Conservation (phyloP, 2,113 vertebrate species). For the Dromiciops gliroides region DNA sequence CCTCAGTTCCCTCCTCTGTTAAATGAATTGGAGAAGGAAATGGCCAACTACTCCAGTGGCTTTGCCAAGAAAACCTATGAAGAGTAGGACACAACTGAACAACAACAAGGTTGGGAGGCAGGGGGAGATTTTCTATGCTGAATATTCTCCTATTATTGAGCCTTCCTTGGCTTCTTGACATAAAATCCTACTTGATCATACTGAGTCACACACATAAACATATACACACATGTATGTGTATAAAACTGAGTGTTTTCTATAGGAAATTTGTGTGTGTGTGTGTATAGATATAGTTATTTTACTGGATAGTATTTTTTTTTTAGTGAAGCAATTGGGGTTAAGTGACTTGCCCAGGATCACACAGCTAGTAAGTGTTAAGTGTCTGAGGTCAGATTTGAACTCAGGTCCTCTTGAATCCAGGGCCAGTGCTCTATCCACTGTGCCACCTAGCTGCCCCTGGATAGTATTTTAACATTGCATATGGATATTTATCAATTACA, state of each 20-base stretch:
- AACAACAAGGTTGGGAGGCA: not conserved
- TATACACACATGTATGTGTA: not conserved
- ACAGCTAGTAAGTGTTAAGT: too few species aligned
- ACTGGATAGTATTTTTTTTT: not conserved
- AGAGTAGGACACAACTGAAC: not conserved
- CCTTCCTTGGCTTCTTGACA: not conserved
- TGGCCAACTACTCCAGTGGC: not conserved
- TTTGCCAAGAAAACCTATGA: not conserved
- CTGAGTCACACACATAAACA: not conserved
- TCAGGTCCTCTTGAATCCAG: too few species aligned
- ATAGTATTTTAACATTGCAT: not conserved
- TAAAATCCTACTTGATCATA: not conserved
- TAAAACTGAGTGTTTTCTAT: not conserved
- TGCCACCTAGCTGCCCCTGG: too few species aligned
- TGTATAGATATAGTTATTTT: not conserved
- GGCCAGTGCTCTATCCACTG: too few species aligned
- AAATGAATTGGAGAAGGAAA: not conserved
- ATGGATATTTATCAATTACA: not conserved
- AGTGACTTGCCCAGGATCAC: too few species aligned
- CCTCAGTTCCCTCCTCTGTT: not conserved
- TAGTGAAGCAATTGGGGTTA: too few species aligned
- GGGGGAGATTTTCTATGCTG: not conserved
- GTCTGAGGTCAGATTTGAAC: too few species aligned
- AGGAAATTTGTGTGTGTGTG: not conserved
- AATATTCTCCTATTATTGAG: not conserved